phyloP scores from a whole-genome alignment of 2,797 vertebrate genomes.

The Pseudotriccus pelzelni region DNA sequence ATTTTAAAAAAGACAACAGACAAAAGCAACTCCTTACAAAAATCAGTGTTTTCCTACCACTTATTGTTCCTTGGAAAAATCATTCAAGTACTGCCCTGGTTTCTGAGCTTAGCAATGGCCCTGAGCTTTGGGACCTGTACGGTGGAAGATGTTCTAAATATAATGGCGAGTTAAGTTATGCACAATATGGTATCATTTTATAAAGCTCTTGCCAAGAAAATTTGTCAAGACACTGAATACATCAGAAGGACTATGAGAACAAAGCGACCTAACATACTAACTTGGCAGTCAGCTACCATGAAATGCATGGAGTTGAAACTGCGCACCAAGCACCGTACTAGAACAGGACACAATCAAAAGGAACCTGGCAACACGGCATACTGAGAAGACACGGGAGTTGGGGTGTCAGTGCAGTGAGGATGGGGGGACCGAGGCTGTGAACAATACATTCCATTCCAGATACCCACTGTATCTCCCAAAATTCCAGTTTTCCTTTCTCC shows the following conservation, averaged over 20 bases:
- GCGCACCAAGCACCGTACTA: background rate
- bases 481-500: background rate
- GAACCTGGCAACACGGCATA: background rate
- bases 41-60: background rate
- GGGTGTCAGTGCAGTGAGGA: background rate
- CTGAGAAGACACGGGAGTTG: background rate
- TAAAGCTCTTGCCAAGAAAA: background rate
- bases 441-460: background rate
- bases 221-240: background rate
- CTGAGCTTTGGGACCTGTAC: background rate
- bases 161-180: background rate
- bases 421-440: background rate
- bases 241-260: background rate
- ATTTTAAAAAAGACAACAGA: background rate
- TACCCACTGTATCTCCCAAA: background rate
- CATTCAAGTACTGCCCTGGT: background rate
- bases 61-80: rapidly evolving
- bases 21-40: background rate
- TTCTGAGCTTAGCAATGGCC: background rate
- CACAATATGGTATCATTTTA: background rate
- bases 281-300: background rate
- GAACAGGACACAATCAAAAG: background rate
- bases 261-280: background rate
- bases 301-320: background rate
- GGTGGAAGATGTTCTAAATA: background rate